Evolutionary conservation across 2,888 invertebrate genomes (phyloP).

Genomic region (Chrysotoxum bicinctum): DNA sequence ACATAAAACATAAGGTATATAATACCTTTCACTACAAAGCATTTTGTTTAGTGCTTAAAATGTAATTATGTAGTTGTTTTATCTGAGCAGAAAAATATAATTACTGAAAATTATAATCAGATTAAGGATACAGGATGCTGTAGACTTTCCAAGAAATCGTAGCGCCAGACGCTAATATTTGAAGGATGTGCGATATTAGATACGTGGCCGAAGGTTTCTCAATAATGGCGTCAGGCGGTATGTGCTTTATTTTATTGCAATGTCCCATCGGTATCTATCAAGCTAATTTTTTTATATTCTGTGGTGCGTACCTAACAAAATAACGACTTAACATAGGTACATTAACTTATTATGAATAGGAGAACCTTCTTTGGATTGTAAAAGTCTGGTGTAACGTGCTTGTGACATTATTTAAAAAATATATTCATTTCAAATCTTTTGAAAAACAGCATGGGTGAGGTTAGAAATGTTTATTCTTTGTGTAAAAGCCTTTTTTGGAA

Average conservation of each 20-base stretch:
- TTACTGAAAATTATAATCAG: constrained; percentile 1
- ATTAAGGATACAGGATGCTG: neutral
- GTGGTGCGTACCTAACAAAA: no score
- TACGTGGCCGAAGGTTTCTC: neutral
- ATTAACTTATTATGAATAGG: no score
- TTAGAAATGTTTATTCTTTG: no score
- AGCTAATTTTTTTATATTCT: no score
- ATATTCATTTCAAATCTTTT: no score
- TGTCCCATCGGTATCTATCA: neutral
- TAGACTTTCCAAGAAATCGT: neutral
- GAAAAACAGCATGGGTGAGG: no score
- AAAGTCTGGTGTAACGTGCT: no score
- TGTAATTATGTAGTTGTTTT: constrained; percentile 2
- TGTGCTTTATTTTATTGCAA: neutral
- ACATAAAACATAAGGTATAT: neutral
- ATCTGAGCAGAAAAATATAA: neutral
- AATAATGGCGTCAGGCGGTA: neutral
- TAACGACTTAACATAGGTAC: no score
- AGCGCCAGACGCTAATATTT: neutral
- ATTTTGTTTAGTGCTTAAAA: neutral
- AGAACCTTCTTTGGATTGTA: no score
- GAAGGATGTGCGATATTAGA: neutral
- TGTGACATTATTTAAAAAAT: no score
- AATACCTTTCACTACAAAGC: neutral
- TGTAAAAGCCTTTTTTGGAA: no score